Base-by-base conservation (phyloP, 2,113 vertebrate genomes). In the Heterocephalus glaber region DNA sequence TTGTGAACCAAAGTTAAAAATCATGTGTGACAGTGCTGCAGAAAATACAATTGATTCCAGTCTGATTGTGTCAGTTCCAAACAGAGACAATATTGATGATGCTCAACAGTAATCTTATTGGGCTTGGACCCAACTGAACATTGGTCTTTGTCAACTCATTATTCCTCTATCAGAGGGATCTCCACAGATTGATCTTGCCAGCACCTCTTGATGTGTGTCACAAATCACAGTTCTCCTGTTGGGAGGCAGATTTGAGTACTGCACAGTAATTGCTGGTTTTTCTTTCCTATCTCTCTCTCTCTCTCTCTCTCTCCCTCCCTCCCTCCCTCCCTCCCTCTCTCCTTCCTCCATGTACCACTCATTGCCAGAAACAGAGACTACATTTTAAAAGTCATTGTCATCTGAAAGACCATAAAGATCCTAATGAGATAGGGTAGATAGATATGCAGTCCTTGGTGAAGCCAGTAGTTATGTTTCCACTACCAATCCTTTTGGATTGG, bases 91-190 rank as follows among this genome's bases (percentile, higher is more conserved):
- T 98, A 98, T 98, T 99, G 99, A 99, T 98, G 98, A 98, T 98
- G 97, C 97, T 94, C 97, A 98, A 98, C 98, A 98, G 97, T 99
- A 98, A 99, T 99, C 98, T 98, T 98, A 98, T 98, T 98, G 98
- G 98, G 98, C 98, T 98, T 98, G 96, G 97, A 97, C 98, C 98
- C 98, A 98, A 98, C 98, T 97, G 98, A 98, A 98, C 98, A 97
- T 98, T 98, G 98, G 98, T 99, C 98, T 98, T 98, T 98, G 98
- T 98, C 98, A 98, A 98, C 98, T 98, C 98, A 98, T 99, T 98
- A 99, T 98, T 98, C 98, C 98, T 98, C 98, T 99, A 98, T 98
- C 98, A 97, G 97, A 98, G 98, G 98, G 98, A 98, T 98, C 98
- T 98, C 94, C 72, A 90, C 97, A 98, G 98, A 98, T 98, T 98